Percentiles rank a stretch among this genome's conserved stretches.
Evolutionary conservation across 92 coral and sea anemone genomes (phyloP).

Genomic region (Phenganax subtilis): DNA sequence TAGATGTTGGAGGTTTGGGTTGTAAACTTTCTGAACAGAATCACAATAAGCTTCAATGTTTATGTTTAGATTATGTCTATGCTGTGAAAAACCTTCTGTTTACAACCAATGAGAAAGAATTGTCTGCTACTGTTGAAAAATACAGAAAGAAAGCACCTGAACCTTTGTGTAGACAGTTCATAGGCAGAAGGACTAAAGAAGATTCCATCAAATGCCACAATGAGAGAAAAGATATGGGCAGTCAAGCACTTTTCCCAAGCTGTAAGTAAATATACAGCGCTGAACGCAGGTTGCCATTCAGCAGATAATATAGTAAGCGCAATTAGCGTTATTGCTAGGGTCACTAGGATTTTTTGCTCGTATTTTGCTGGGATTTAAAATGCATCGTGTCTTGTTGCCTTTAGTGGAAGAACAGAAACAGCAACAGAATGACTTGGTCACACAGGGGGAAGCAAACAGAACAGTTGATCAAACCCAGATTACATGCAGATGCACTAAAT

Average conservation of each 20-base stretch:
- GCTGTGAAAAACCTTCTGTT: constrained; percentile 4
- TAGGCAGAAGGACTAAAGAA: constrained; percentile 4
- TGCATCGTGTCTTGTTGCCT: neutral
- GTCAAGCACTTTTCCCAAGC: constrained; percentile 20
- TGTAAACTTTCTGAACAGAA: neutral
- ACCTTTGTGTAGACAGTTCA: constrained; percentile 4
- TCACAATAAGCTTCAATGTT: neutral
- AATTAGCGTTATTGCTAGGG: no score
- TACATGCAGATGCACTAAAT: neutral
- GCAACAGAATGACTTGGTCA: neutral
- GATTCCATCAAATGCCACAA: constrained; percentile 7
- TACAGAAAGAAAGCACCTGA: neutral
- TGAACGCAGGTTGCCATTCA: neutral
- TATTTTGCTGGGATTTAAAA: no score
- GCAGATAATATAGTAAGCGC: neutral
- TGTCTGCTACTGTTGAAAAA: neutral
- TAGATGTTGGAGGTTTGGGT: neutral
- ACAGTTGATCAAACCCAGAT: neutral
- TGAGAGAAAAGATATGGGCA: constrained; percentile 22
- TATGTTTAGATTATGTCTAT: neutral
- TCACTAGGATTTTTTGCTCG: no score
- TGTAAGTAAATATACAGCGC: neutral
- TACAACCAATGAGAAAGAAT: neutral
- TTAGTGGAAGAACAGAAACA: constrained; percentile 10
- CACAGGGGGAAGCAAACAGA: neutral